A percentile compares a stretch with the other conserved stretches of the same genome.
These are phyloP conservation scores for Microcebus griseorufus DNA, from an alignment of 2,113 vertebrate genomes.

Conservation along the genomic window DNA sequence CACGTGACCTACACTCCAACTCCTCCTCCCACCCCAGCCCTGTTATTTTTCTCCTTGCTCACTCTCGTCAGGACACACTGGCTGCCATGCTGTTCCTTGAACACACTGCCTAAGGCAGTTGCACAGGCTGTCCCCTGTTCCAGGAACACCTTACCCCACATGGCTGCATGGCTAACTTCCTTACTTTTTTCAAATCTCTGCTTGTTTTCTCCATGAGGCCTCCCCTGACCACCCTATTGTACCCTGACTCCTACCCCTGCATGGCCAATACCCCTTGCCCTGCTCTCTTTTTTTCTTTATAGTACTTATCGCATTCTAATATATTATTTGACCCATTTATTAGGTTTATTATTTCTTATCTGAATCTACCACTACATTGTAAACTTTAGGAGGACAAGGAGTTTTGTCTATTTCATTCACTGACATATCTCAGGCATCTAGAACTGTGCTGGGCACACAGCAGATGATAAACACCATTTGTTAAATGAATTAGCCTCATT, in stretches of 20 bases:
- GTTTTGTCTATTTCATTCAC: background rate
- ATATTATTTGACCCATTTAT: background rate
- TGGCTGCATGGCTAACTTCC: background rate
- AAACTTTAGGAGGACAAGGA: background rate
- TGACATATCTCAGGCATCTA: background rate
- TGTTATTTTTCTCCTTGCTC: background rate
- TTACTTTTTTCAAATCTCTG: background rate
- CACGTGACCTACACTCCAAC: accelerated
- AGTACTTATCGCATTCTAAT: background rate
- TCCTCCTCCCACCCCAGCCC: no score
- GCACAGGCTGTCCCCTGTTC: background rate
- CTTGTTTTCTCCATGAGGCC: background rate
- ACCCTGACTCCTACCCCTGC: background rate
- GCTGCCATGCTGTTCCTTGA: background rate
- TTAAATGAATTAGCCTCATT: background rate
- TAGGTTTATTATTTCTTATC: background rate
- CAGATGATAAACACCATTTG: background rate
- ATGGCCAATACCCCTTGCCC: background rate
- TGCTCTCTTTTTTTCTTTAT: background rate
- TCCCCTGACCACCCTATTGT: accelerated
- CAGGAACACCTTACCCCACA: background rate
- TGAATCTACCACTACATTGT: background rate
- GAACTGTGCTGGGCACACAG: background rate
- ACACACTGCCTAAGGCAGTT: background rate
- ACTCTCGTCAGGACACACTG: no score